Base-by-base conservation (phyloP, 2,113 vertebrate species). In the Cynoglossus semilaevis region DNA sequence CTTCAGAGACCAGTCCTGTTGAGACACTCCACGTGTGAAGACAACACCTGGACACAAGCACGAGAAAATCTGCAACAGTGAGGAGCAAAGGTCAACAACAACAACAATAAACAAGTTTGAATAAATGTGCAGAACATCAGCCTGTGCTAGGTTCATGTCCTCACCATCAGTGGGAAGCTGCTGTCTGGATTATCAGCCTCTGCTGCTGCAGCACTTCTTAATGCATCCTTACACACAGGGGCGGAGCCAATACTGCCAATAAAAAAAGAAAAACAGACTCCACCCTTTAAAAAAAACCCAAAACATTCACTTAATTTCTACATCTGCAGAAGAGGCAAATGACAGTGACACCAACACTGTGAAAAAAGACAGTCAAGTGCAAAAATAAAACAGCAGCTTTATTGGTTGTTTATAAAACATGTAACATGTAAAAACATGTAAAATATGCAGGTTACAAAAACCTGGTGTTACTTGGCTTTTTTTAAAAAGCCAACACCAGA, bases 161-260 rank as follows among this genome's bases (percentile, higher is more conserved):
- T 51, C 43, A 17, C 37, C 57, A 53, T 81, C 63, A 53, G 1
- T 42, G 65, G 37, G 22, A 38, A 12, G 60, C 57, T 57, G 62
- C 17, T 17, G 68, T 65, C 35, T 67, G 77, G 84, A 85, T 85
- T 77, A 82, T 42, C 70, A 58, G 11, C 5, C 4, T 12, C 41
- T 42, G 63, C 42, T 43, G 63, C 68, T 68, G 61, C 41, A 70
- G 54, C 81, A 70, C 72, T 67, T 82, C 79, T 76, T 83, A 83
- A 82, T 67, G 77, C 81, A 80, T 52, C 79, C 79, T 85, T 81
- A 78, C 80, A 70, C 82, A 42, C 64, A 7, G 67, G 15, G 84
- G 83, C 67, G 83, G 80, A 19, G 76, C 74, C 78, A 50, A 19
- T 2, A 49, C 49, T 54, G 62, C 22, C 22, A 29, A 29, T 35